phyloP scores from a whole-genome alignment of 2,797 vertebrate species.

The Antennarius maculatus region DNA sequence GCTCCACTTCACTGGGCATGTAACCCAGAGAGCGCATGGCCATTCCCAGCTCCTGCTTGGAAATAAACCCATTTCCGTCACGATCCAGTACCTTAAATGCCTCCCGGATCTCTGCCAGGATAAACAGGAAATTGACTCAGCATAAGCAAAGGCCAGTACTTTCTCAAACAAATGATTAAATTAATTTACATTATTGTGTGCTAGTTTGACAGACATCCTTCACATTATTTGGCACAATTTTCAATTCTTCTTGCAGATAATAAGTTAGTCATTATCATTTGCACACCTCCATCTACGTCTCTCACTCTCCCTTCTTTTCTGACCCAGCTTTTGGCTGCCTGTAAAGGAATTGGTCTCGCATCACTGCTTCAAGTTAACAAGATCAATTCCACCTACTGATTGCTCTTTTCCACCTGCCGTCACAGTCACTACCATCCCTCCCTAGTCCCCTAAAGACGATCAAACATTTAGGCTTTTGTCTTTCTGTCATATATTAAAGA shows the following conservation, averaged over 20 bases:
- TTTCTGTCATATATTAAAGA: not conserved
- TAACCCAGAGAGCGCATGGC: constrained; percentile 95
- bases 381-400: constrained; percentile 61
- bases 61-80: constrained; percentile 95
- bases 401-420: constrained; percentile 59
- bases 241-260: constrained; percentile 17
- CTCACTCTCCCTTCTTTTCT: not conserved
- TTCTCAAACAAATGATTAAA: constrained; percentile 6
- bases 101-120: constrained; percentile 89
- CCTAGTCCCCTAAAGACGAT: not conserved
- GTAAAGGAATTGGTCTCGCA: constrained; percentile 49
- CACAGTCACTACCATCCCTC: constrained; percentile 28
- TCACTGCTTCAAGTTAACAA: constrained; percentile 59
- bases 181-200: not conserved
- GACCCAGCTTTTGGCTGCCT: constrained; percentile 32
- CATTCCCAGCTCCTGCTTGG: constrained; percentile 96
- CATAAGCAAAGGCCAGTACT: constrained; percentile 1
- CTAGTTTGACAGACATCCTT: not conserved
- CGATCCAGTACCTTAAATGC: constrained; percentile 92
- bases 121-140: constrained; percentile 53
- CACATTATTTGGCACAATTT: constrained; percentile 8
- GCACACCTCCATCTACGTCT: not conserved
- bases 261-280: constrained; percentile 25
- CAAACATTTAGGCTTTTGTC: not conserved
- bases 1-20: constrained; percentile 95